A percentile compares a stretch with the other conserved stretches of the same genome.
These are phyloP conservation scores for Nemotelus pantherinus DNA, from an alignment of 2,888 invertebrate genomes.

Conservation along the genomic window DNA sequence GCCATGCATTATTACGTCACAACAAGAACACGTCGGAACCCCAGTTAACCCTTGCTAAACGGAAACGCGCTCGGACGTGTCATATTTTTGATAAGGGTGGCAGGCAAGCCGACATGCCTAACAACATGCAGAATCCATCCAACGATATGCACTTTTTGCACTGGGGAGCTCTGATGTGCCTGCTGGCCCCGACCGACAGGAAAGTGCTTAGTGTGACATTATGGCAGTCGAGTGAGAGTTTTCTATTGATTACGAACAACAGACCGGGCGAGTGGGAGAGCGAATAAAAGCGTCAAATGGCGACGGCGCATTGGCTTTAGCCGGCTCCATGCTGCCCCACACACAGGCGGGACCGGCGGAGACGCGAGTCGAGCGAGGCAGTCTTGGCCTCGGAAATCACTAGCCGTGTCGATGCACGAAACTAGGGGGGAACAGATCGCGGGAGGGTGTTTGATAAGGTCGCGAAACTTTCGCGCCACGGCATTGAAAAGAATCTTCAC, in stretches of 20 bases:
- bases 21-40: not conserved
- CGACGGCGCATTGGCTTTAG: constrained; percentile 27
- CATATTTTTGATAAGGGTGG: not conserved
- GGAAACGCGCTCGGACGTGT: not conserved
- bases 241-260: constrained; percentile 13
- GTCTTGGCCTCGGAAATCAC: not conserved
- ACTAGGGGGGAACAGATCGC: constrained; percentile 2
- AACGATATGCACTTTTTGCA: not conserved
- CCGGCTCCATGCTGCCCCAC: constrained; percentile 19
- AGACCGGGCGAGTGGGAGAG: not conserved
- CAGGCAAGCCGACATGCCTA: not conserved
- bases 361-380: constrained; percentile 1
- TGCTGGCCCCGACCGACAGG: not conserved
- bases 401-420: too few relatives aligned
- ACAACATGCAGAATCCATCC: not conserved
- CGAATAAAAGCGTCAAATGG: constrained; percentile 15
- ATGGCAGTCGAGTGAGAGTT: not conserved
- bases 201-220: constrained; percentile 17
- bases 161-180: not conserved
- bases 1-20: constrained; percentile 22
- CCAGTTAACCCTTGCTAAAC: not conserved
- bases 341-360: constrained; percentile 5
- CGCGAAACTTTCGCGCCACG: constrained; percentile 19
- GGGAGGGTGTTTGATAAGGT: constrained; percentile 33
- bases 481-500: not conserved